Evolutionary conservation across 2,888 invertebrate genomes (phyloP).

Genomic region (Drosophila stalkeri): DNA sequence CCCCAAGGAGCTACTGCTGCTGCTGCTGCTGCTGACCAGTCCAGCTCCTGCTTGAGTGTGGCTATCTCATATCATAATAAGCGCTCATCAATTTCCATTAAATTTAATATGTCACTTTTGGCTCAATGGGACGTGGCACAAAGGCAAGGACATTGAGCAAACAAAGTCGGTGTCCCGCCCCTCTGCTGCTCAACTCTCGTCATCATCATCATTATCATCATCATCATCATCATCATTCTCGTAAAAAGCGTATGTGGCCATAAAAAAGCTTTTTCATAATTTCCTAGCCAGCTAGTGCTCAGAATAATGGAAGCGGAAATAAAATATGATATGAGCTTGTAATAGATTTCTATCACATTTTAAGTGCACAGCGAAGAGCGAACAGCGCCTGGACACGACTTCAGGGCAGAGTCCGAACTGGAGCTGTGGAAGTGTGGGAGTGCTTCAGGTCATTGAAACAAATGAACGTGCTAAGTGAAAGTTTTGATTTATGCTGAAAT

Average conservation of each 20-base stretch:
- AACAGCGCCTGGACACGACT: slow-evolving; percentile 10
- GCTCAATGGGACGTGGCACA: slow-evolving; percentile 58
- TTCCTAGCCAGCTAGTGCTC: slow-evolving; percentile 59
- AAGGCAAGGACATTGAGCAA: slow-evolving; percentile 34
- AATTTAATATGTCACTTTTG: slow-evolving; percentile 83
- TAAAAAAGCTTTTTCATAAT: slow-evolving; percentile 85
- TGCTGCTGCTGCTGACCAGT: slow-evolving; percentile 20
- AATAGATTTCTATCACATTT: slow-evolving; percentile 83
- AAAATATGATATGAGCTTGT: slow-evolving; percentile 81
- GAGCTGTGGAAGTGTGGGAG: slow-evolving; percentile 12
- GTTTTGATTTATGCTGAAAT: slow-evolving; percentile 80
- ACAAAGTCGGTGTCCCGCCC: slow-evolving; percentile 30
- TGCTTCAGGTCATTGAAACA: slow-evolving; percentile 73
- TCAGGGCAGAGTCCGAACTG: background rate
- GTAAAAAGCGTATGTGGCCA: slow-evolving; percentile 73
- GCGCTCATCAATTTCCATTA: slow-evolving; percentile 84
- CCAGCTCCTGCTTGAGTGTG: slow-evolving; percentile 15
- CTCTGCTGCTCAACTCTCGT: slow-evolving; percentile 24
- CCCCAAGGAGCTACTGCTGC: slow-evolving; percentile 24
- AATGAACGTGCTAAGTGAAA: slow-evolving; percentile 81
- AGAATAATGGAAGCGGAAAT: slow-evolving; percentile 60
- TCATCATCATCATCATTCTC: slow-evolving; percentile 66
- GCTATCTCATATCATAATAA: slow-evolving; percentile 83
- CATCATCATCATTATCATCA: slow-evolving; percentile 58
- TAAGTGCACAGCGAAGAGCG: slow-evolving; percentile 48